Evolutionary conservation across 2,797 vertebrate species (phyloP), one percentile per base, ranked within the genome.

Genomic region (Falco cherrug): DNA sequence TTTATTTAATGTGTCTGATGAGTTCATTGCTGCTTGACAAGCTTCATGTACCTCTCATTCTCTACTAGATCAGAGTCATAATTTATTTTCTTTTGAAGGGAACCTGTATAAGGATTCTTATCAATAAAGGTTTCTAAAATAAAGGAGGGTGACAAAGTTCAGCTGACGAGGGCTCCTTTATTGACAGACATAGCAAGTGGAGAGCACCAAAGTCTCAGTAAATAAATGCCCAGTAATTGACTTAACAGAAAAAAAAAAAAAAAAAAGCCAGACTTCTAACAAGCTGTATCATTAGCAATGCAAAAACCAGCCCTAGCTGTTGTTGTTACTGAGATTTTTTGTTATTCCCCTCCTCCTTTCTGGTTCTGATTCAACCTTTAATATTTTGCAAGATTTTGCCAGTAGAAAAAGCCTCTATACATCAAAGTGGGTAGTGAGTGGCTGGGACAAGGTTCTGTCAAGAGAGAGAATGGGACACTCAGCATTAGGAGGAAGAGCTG

Each of bases 371-470:
- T 94, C 93, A 76, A n/a, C 54, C 82, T 87, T 96, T 89, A 78
- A 88, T 95, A 87, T 92, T 91, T 88, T 47, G 33, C 35, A 91
- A 79, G 26, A 83, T 84, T 93, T 96, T 84, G 41, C 87, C 65
- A 60, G 39, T 41, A 91, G 76, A 94, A 95, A 89, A 91, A 84
- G 20, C 84, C 63, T 97, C 37, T 5, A 14, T 82, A 85, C 79
- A 90, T 92, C 91, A 95, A 96, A 97, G 89, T 33, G 18, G 28
- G 25, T 47, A 75, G 43, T 37, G 84, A 96, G 92, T 73, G 89
- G 48, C 64, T 83, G 80, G 94, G 88, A 95, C 8, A 8, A 87
- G 71, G 79, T 89, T 96, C 64, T 89, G 81, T 89, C 26, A 2
- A 75, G 69, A 65, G 81, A 93, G 82, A 94, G 92, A 94, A 87